These are phyloP conservation scores for Micrastur ruficollis DNA, from an alignment of 2,797 vertebrate species.

Conservation along the genomic window DNA sequence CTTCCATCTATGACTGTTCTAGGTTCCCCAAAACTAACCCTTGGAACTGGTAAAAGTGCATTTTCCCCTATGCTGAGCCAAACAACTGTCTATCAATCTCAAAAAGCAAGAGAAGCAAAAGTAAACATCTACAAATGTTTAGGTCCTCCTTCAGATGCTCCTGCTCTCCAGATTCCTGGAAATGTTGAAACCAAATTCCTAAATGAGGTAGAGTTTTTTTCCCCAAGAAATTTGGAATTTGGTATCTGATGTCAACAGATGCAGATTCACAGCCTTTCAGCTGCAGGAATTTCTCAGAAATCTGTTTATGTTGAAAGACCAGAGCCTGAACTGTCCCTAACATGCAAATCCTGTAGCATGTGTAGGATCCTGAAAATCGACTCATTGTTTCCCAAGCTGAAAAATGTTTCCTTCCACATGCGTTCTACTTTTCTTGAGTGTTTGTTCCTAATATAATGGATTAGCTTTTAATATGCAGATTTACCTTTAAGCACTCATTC, in stretches of 20 bases:
- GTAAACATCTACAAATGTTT: background rate
- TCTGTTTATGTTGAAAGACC: background rate
- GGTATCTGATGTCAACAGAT: background rate
- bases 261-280: background rate
- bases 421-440: background rate
- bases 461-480: background rate
- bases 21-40: background rate
- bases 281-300: background rate
- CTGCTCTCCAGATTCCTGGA: background rate
- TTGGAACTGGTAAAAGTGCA: background rate
- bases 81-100: background rate
- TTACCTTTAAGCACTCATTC: background rate
- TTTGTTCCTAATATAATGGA: background rate
- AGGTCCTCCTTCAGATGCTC: background rate
- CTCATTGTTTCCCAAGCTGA: background rate
- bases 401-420: background rate
- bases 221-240: background rate
- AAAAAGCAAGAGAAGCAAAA: background rate
- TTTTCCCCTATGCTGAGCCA: background rate
- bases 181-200: background rate
- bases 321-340: background rate
- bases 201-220: slow-evolving; percentile 5
- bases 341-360: background rate
- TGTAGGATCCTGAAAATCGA: background rate
- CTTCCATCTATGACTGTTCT: background rate